Evolutionary conservation across 2,888 invertebrate species (phyloP).

Genomic region (Rhogogaster chlorosoma): DNA sequence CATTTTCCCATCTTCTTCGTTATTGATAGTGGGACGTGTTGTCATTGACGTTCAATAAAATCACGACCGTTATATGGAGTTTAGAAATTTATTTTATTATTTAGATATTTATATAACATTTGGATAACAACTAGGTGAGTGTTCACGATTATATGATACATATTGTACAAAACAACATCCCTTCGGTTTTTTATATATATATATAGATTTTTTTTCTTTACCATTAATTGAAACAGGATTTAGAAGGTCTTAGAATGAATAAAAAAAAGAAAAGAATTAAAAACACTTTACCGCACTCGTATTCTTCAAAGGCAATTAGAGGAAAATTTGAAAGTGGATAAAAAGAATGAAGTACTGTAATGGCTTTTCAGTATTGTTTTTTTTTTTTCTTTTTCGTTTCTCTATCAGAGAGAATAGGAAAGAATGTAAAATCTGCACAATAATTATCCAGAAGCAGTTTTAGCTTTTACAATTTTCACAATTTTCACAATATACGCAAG

Average conservation of each 20-base stretch:
- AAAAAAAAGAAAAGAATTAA: neutral
- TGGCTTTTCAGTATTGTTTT: neutral
- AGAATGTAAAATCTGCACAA: too few relatives aligned
- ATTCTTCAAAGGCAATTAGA: neutral
- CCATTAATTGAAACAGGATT: slow-evolving; percentile 23
- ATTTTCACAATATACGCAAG: neutral
- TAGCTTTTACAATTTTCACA: neutral
- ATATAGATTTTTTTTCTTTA: too few relatives aligned
- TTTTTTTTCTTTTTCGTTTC: neutral
- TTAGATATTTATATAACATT: slow-evolving; percentile 63
- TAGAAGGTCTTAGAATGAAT: neutral
- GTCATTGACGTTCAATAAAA: neutral
- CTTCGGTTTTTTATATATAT: slow-evolving; percentile 54
- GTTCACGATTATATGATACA: slow-evolving; percentile 66
- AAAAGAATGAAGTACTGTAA: neutral
- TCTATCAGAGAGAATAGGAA: neutral
- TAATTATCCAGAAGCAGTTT: neutral
- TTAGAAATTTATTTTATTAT: slow-evolving; percentile 53
- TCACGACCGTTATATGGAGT: slow-evolving; percentile 4
- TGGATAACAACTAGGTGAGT: slow-evolving; percentile 64
- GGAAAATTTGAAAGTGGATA: neutral
- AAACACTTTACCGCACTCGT: neutral
- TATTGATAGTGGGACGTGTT: neutral
- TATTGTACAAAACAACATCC: slow-evolving; percentile 72
- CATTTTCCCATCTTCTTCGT: neutral